Conservation (phyloP, 2,888 invertebrate genomes). For the Choristoneura rosaceana region DNA sequence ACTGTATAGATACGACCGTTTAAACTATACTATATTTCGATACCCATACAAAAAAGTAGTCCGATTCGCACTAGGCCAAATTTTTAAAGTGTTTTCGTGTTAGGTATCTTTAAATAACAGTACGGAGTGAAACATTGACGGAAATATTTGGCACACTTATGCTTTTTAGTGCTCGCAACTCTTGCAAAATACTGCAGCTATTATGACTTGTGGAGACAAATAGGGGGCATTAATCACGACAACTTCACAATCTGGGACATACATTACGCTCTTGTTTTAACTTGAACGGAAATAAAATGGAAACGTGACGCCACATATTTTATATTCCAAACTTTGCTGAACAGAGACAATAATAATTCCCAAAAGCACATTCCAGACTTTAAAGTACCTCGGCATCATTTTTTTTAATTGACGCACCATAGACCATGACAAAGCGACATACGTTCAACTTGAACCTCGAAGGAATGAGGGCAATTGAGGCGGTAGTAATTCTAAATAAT, state of each 20-base stretch:
- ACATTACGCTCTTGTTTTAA: slow-evolving; percentile 44
- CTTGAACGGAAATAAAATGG: slow-evolving; percentile 37
- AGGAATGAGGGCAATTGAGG: slow-evolving; percentile 70
- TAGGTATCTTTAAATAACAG: too few species aligned
- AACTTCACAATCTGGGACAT: slow-evolving; percentile 46
- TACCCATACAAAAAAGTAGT: too few species aligned
- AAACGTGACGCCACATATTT: slow-evolving; percentile 33
- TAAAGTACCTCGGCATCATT: neutral
- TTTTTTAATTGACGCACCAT: neutral
- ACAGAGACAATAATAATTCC: neutral
- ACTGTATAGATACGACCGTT: too few species aligned
- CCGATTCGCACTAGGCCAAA: too few species aligned
- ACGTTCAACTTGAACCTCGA: slow-evolving; percentile 43
- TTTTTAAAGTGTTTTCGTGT: too few species aligned
- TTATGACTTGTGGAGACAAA: slow-evolving; percentile 48
- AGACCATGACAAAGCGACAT: neutral
- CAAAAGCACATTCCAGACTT: neutral
- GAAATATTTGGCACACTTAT: slow-evolving; percentile 44
- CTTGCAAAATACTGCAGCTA: slow-evolving; percentile 52
- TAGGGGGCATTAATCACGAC: slow-evolving; percentile 47
- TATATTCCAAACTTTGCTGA: neutral
- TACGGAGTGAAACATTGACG: neutral
- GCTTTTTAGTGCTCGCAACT: slow-evolving; percentile 34
- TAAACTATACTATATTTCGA: too few species aligned
- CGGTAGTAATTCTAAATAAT: slow-evolving; percentile 62